These are phyloP conservation scores for Microcebus jonahi DNA, from an alignment of 2,113 vertebrate species.

Conservation along the genomic window DNA sequence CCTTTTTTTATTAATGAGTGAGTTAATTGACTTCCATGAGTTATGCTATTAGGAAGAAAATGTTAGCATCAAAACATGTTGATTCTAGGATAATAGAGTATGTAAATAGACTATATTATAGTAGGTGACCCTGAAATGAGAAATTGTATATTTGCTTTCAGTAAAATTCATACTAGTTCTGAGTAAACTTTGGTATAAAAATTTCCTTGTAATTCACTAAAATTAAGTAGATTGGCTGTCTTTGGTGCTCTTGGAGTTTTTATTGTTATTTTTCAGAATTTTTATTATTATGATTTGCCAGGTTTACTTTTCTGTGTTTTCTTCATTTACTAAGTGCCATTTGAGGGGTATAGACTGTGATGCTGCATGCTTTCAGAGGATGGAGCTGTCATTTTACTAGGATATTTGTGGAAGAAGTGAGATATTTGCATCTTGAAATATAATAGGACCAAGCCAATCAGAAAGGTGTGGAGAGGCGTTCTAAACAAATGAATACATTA, in stretches of 20 bases:
- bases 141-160: not conserved
- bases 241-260: constrained; percentile 32
- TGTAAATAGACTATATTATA: not conserved
- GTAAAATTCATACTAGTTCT: not conserved
- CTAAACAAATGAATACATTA: not conserved
- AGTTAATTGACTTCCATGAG: not conserved
- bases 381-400: not conserved
- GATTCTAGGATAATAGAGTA: not conserved
- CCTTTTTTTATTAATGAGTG: not conserved
- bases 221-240: not conserved
- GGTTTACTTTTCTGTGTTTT: constrained; percentile 16
- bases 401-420: not conserved
- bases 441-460: not conserved
- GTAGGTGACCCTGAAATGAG: not conserved
- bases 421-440: not conserved
- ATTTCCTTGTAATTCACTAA: not conserved
- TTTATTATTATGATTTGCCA: not conserved
- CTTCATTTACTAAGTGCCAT: not conserved
- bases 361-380: not conserved
- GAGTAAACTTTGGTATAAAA: not conserved
- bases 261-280: not conserved
- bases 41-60: not conserved
- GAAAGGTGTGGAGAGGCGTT: not conserved
- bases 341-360: not conserved
- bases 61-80: not conserved